Conservation (phyloP, 2,113 vertebrate species). For the Lepidothrix coronata region DNA sequence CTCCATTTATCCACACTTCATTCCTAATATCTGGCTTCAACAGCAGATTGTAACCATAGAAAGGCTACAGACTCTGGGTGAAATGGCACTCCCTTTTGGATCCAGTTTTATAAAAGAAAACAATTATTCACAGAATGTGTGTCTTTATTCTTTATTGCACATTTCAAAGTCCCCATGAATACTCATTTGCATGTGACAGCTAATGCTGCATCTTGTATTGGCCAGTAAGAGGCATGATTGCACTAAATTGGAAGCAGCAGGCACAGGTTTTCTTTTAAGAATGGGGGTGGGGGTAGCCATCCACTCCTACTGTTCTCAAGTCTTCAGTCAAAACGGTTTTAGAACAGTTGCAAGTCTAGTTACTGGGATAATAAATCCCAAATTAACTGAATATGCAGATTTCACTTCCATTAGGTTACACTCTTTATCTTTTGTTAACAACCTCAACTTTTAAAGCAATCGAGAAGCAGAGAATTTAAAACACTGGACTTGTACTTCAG, state of each 20-base stretch:
- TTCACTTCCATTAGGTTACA: constrained; percentile 65
- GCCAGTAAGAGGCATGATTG: constrained; percentile 83
- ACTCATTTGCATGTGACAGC: constrained; percentile 72
- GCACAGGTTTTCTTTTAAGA: constrained; percentile 72
- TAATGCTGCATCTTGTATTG: constrained; percentile 77
- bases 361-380: constrained; percentile 78
- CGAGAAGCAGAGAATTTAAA: constrained; percentile 53
- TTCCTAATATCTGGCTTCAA: constrained; percentile 62
- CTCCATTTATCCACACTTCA: constrained; percentile 66
- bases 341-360: constrained; percentile 77
- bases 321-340: constrained; percentile 67
- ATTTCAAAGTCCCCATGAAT: constrained; percentile 70
- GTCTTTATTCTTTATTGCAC: constrained; percentile 69
- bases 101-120: constrained; percentile 65
- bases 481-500: constrained; percentile 27
- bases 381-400: constrained; percentile 71
- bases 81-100: constrained; percentile 63
- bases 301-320: constrained; percentile 72
- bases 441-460: constrained; percentile 38
- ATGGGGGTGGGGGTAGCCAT: constrained; percentile 73
- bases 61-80: constrained; percentile 58
- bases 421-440: constrained; percentile 65
- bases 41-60: constrained; percentile 63
- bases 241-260: constrained; percentile 81
- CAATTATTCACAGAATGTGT: constrained; percentile 64